Evolutionary conservation across 2,888 invertebrate genomes (phyloP).

Genomic region (Xylota segnis): DNA sequence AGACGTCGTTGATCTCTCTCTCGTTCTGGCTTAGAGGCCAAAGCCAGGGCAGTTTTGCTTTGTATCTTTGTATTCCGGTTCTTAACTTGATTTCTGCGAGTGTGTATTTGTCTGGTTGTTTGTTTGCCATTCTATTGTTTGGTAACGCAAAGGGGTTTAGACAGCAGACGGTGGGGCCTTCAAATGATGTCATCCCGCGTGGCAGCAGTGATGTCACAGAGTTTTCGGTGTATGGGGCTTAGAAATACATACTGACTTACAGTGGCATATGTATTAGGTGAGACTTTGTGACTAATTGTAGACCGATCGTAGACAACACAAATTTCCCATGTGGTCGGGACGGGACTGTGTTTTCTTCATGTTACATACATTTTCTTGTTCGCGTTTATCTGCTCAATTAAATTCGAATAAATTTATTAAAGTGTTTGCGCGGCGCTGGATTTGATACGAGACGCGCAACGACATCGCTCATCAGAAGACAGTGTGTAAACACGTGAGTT

Average conservation of each 20-base stretch:
- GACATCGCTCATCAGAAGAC: constrained; percentile 15
- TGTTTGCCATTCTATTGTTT: constrained; percentile 74
- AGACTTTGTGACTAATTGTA: constrained; percentile 61
- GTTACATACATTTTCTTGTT: constrained; percentile 31
- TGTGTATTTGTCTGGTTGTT: constrained; percentile 42
- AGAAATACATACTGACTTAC: not conserved
- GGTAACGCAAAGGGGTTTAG: constrained; percentile 3
- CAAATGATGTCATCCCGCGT: constrained; percentile 65
- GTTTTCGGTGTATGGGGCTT: constrained; percentile 4
- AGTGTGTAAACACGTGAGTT: constrained; percentile 35
- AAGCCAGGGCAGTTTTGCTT: constrained; percentile 55
- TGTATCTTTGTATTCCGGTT: constrained; percentile 73
- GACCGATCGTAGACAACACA: constrained; percentile 63
- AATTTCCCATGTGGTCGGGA: constrained; percentile 28
- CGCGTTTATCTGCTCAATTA: constrained; percentile 47
- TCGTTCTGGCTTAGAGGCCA: constrained; percentile 63
- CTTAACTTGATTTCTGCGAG: constrained; percentile 49
- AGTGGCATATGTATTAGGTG: constrained; percentile 2
- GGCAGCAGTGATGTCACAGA: constrained; percentile 72
- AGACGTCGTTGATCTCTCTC: constrained; percentile 38
- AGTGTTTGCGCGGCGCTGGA: constrained; percentile 49
- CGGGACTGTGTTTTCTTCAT: constrained; percentile 1
- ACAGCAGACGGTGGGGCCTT: not conserved
- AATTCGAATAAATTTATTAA: constrained; percentile 59
- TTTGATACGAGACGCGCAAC: constrained; percentile 22